phyloP scores from a whole-genome alignment of 2,888 invertebrate species.

The Brassicogethes aeneus region DNA sequence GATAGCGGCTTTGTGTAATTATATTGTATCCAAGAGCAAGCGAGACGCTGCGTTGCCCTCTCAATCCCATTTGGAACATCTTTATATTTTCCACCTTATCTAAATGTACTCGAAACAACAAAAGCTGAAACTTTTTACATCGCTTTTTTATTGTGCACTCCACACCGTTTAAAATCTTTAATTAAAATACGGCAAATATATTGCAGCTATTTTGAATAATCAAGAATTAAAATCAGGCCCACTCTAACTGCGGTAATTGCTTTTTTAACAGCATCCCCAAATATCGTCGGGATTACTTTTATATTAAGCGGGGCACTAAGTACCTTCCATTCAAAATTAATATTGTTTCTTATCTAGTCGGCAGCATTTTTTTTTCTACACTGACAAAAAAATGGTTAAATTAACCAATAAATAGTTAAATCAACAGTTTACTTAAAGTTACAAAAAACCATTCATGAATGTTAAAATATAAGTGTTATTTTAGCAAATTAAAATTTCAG shows the following conservation, averaged over 20 bases:
- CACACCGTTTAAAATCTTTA: neutral
- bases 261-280: too few relatives aligned
- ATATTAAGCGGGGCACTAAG: too few relatives aligned
- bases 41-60: conserved; percentile 5
- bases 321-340: too few relatives aligned
- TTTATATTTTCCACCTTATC: conserved; percentile 2
- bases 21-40: conserved; percentile 19
- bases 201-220: conserved; percentile 2
- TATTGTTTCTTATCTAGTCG: too few relatives aligned
- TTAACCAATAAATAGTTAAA: too few relatives aligned
- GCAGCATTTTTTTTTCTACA: too few relatives aligned
- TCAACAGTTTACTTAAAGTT: too few relatives aligned
- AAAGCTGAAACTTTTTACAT: neutral
- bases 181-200: neutral
- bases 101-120: conserved; percentile 1
- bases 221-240: conserved; percentile 1
- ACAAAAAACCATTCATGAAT: too few relatives aligned
- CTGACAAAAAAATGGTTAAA: too few relatives aligned
- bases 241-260: neutral
- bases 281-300: too few relatives aligned
- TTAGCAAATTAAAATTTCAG: too few relatives aligned
- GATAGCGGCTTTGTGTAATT: conserved; percentile 20
- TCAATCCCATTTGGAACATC: neutral
- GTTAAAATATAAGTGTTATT: too few relatives aligned
- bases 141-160: conserved; percentile 2